A percentile compares a stretch with the other conserved stretches of the same genome.
These are phyloP conservation scores for Elephantulus edwardii DNA, from an alignment of 2,113 vertebrate genomes.

Conservation along the genomic window DNA sequence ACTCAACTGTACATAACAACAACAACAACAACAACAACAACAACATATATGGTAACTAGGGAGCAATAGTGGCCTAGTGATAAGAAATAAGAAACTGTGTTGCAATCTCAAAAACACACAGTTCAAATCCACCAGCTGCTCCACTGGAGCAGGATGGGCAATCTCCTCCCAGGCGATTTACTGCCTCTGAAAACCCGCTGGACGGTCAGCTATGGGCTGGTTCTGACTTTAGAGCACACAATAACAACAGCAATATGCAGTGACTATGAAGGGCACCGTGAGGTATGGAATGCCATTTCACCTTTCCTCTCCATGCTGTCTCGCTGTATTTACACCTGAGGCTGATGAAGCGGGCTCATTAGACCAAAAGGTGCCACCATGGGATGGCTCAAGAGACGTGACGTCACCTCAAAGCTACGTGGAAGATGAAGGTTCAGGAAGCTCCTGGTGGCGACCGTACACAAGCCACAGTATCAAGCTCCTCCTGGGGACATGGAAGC, in stretches of 20 bases:
- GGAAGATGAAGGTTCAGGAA: not conserved
- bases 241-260: not conserved
- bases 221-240: not conserved
- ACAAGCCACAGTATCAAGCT: not conserved
- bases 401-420: not conserved
- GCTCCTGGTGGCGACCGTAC: not conserved
- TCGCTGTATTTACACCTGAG: not conserved
- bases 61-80: too few species aligned
- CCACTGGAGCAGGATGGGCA: too few species aligned
- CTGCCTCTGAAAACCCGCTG: too few species aligned
- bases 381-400: not conserved
- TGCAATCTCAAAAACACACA: too few species aligned
- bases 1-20: too few species aligned
- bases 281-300: not conserved
- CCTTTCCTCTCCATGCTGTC: not conserved
- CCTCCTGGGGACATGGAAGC: not conserved
- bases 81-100: too few species aligned
- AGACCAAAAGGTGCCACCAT: not conserved
- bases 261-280: not conserved
- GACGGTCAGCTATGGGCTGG: too few species aligned
- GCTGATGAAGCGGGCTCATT: not conserved
- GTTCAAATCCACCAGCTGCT: too few species aligned
- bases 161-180: not conserved
- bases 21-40: too few species aligned
- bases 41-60: too few species aligned